These are phyloP conservation scores for Eilema sororculum DNA, from an alignment of 2,888 invertebrate species.

Conservation along the genomic window DNA sequence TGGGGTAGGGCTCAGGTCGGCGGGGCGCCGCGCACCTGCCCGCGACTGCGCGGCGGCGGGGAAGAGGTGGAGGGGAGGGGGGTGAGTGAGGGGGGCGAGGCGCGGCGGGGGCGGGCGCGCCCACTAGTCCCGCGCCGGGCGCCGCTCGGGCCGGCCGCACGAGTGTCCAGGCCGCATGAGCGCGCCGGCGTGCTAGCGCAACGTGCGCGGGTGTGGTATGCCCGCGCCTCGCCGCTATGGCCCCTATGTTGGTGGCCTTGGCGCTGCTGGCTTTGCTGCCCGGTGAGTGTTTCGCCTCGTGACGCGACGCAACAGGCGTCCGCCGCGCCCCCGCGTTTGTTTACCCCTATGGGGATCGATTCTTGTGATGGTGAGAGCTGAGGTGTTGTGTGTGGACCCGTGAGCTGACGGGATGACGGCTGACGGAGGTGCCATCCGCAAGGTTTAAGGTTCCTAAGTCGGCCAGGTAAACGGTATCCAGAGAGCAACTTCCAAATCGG, in stretches of 20 bases:
- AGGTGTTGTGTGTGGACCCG: slow-evolving; percentile 79
- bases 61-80: no score
- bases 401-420: slow-evolving; percentile 38
- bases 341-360: slow-evolving; percentile 69
- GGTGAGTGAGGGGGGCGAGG: slow-evolving; percentile 45
- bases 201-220: slow-evolving; percentile 86
- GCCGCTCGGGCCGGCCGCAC: slow-evolving; percentile 80
- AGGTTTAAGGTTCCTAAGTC: slow-evolving; percentile 42
- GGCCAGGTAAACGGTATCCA: slow-evolving; percentile 61
- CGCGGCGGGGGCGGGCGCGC: slow-evolving; percentile 65
- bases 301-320: slow-evolving; percentile 77
- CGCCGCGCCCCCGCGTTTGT: slow-evolving; percentile 75
- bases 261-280: slow-evolving; percentile 82
- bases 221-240: slow-evolving; percentile 85
- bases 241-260: slow-evolving; percentile 80
- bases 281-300: slow-evolving; percentile 74
- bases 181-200: slow-evolving; percentile 84
- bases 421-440: slow-evolving; percentile 39
- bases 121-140: slow-evolving; percentile 83
- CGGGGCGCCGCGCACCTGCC: slow-evolving; percentile 71
- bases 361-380: slow-evolving; percentile 68
- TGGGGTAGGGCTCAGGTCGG: slow-evolving; percentile 62
- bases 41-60: slow-evolving; percentile 57
- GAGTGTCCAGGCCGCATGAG: slow-evolving; percentile 76
- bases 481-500: slow-evolving; percentile 26